Base-by-base conservation (phyloP, 2,888 invertebrate species). In the Mythimna loreyi region DNA sequence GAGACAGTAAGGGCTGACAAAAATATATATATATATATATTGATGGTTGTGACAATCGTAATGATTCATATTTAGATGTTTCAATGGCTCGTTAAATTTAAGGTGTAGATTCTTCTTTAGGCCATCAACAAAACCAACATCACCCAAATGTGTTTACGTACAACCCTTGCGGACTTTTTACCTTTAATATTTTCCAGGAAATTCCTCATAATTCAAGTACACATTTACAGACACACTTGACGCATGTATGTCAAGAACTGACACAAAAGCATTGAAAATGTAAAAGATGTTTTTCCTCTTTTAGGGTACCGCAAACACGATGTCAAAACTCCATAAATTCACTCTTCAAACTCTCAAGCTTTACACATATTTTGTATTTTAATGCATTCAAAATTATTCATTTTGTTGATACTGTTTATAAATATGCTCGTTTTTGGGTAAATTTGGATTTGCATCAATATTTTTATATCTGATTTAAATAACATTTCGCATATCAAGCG, bases 311-410 rank as follows among this genome's bases (percentile, higher is more conserved):
- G 73, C 13, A 75, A 76, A 82, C 80, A 62, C 78, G 73, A 81
- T 85, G 78, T 68, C 53, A 60, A 49, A 66, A 67, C 62, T 72
- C 74, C 62, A 60, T 76, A 66, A 68, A 70, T 75, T 60, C 50
- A 52, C 40, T 5, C 50, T 52, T 56, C 56, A 49, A 63, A 59
- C 43, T 64, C 53, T 43, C 49, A 40, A 67, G 30, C 53, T 55
- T 67, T 52, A 21, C n/a, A 67, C 23, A 60, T 60, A 75, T 66
- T 79, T 56, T 58, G 47, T 63, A 68, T 66, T 74, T 64, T 52
- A 78, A 78, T 78, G 64, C 43, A 61, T 67, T 70, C 45, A 52
- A 77, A 66, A 62, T 66, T 75, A 75, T 78, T 71, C 71, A 71
- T 71, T 65, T 62, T 78, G 50, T 70, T 70, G 52, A 55, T 8